These are phyloP conservation scores for Oxystoma pomonae DNA, from an alignment of 2,888 invertebrate genomes.

Conservation along the genomic window DNA sequence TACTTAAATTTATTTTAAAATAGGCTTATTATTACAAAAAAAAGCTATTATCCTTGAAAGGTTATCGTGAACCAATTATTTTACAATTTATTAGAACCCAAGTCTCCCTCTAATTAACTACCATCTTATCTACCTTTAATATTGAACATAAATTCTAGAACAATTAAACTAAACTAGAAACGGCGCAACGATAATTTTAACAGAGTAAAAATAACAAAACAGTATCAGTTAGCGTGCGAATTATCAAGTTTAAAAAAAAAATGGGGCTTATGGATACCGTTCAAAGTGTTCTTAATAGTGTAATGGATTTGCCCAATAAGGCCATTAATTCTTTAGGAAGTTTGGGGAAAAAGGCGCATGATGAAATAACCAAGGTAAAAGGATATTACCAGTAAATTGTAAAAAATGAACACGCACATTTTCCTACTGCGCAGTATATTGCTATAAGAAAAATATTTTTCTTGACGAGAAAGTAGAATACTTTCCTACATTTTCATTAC, in stretches of 20 bases:
- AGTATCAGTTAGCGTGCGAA: background rate
- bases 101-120: too few species aligned
- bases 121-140: background rate
- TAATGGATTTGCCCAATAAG: background rate
- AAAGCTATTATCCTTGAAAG: too few species aligned
- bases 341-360: background rate
- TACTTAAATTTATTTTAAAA: too few species aligned
- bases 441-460: too few species aligned
- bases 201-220: background rate
- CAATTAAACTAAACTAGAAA: background rate
- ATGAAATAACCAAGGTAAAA: background rate
- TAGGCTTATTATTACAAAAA: too few species aligned
- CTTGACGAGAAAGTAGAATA: too few species aligned
- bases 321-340: background rate
- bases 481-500: too few species aligned
- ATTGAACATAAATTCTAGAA: background rate
- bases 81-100: background rate
- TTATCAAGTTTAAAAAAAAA: background rate
- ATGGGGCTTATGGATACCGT: background rate
- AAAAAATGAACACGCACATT: too few species aligned
- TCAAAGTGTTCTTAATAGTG: background rate
- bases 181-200: background rate
- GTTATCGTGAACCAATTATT: background rate
- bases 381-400: too few species aligned
- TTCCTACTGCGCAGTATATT: too few species aligned